These are phyloP conservation scores for Prionailurus bengalensis DNA, from an alignment of 2,113 vertebrate species.

Conservation along the genomic window DNA sequence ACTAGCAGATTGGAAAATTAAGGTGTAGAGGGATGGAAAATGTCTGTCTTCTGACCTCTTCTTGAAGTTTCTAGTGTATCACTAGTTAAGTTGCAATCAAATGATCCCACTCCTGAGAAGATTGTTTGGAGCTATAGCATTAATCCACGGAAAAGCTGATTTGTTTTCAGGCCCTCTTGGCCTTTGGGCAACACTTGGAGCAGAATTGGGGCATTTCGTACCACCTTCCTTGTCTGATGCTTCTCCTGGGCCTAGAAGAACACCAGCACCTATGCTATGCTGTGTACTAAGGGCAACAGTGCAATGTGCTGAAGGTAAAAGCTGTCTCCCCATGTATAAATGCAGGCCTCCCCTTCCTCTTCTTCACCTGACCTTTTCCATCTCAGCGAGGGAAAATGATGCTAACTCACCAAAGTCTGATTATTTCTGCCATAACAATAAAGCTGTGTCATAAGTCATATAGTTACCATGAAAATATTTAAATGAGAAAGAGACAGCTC, in stretches of 20 bases:
- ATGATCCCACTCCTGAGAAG: not conserved
- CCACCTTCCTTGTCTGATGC: not conserved
- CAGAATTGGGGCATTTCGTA: not conserved
- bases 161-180: not conserved
- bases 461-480: not conserved
- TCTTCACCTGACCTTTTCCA: not conserved
- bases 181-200: accelerated
- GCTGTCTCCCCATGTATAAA: not conserved
- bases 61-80: not conserved
- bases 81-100: not conserved
- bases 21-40: not conserved
- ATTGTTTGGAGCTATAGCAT: not conserved
- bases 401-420: not conserved
- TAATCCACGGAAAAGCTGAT: not conserved
- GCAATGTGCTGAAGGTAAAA: not conserved
- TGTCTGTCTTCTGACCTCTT: not conserved
- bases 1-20: not conserved
- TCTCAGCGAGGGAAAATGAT: not conserved
- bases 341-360: not conserved
- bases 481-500: not conserved
- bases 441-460: not conserved
- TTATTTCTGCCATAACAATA: not conserved
- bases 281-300: not conserved
- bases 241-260: not conserved
- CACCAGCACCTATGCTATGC: accelerated